Percentiles rank a stretch among this genome's conserved stretches.
phyloP scores from a whole-genome alignment of 1,140 invertebrate species.

The Neodiprion fabricii region DNA sequence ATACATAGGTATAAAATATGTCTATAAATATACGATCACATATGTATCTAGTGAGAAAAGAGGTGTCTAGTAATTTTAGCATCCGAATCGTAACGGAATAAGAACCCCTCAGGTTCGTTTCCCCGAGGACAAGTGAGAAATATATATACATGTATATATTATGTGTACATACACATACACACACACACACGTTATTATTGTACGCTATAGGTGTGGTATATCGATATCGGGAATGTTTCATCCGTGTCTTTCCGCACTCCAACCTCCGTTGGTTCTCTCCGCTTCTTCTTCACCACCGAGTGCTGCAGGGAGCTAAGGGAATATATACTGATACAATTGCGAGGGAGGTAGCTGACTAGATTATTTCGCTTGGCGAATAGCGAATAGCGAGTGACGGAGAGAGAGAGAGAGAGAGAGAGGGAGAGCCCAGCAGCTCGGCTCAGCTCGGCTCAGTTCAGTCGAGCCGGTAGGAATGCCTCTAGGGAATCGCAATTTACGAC shows the following conservation, averaged over 20 bases:
- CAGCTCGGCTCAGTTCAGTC: not conserved
- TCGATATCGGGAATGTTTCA: constrained; percentile 7
- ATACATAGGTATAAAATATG: too few species aligned
- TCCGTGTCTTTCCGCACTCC: not conserved
- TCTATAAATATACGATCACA: too few species aligned
- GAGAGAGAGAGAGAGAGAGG: not conserved
- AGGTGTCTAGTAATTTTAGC: constrained; percentile 3
- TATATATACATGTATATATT: too few species aligned
- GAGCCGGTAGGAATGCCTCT: not conserved
- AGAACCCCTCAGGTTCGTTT: not conserved
- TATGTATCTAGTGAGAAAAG: not conserved
- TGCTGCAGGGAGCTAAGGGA: constrained; percentile 1
- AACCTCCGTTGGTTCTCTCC: not conserved
- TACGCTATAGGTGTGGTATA: not conserved
- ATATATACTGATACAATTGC: constrained; percentile 2
- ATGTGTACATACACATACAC: too few species aligned
- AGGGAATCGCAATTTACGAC: constrained; percentile 4
- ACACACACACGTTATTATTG: too few species aligned
- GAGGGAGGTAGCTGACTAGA: not conserved
- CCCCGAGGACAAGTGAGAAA: not conserved
- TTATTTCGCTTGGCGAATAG: constrained; percentile 5
- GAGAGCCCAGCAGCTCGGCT: too few species aligned
- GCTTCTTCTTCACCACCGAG: not conserved
- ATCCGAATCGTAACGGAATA: not conserved
- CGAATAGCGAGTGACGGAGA: not conserved